Evolutionary conservation across 2,113 vertebrate genomes (phyloP).

Genomic region (Ornithorhynchus anatinus): DNA sequence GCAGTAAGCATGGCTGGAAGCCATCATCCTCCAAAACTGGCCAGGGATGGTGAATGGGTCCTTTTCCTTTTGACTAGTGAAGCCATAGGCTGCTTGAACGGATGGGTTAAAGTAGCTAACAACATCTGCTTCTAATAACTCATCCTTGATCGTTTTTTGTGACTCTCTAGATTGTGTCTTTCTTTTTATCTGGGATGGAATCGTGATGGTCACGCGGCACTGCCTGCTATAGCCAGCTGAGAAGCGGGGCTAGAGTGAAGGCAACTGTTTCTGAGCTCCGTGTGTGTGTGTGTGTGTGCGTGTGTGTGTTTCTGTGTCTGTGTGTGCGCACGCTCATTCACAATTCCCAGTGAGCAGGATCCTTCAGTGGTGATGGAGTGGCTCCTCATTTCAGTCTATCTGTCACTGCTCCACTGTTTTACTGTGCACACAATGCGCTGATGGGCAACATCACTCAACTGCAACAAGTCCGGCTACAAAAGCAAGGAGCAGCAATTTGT

Average conservation of each 20-base stretch:
- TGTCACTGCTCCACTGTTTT: slow-evolving; percentile 80
- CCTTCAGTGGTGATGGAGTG: slow-evolving; percentile 70
- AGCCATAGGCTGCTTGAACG: no score
- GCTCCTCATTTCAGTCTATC: slow-evolving; percentile 72
- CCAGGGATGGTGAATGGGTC: no score
- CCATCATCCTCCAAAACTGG: no score
- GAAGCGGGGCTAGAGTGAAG: slow-evolving; percentile 39
- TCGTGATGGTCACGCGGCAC: slow-evolving; percentile 49
- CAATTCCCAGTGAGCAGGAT: slow-evolving; percentile 70
- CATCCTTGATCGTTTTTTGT: no score
- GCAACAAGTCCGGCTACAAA: slow-evolving; percentile 72
- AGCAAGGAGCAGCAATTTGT: slow-evolving; percentile 72
- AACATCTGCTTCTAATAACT: no score
- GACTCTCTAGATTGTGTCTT: no score
- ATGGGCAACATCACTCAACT: slow-evolving; percentile 77
- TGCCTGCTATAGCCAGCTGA: slow-evolving; percentile 75
- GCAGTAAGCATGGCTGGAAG: no score
- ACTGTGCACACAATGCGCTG: slow-evolving; percentile 81
- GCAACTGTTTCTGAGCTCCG: slow-evolving; percentile 31
- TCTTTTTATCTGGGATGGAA: background rate
- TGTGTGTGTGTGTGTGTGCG: no score
- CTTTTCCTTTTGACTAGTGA: no score
- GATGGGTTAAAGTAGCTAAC: no score
- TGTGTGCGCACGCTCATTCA: slow-evolving; percentile 53
- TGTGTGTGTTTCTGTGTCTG: no score